Percentiles rank a stretch among this genome's conserved stretches.
These are phyloP conservation scores for Macrosteles quadrilineatus DNA, from an alignment of 1,140 invertebrate genomes.

Conservation along the genomic window DNA sequence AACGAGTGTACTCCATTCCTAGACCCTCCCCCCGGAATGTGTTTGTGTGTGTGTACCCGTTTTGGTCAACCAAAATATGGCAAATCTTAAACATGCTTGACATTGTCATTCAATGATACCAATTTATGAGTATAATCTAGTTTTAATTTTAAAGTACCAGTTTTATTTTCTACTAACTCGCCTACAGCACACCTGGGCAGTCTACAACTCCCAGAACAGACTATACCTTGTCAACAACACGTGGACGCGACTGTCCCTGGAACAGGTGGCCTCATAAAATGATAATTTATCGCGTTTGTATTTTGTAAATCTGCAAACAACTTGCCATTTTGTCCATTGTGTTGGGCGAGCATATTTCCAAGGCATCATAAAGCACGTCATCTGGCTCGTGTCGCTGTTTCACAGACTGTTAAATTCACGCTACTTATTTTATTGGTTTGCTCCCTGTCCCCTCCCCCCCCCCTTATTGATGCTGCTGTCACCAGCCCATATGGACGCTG, in stretches of 20 bases:
- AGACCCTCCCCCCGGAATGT: too few species aligned
- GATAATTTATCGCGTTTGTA: constrained; percentile 32
- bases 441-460: constrained; percentile 9
- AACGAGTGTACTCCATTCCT: too few species aligned
- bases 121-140: too few species aligned
- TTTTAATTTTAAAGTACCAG: too few species aligned
- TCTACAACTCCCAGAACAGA: neutral
- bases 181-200: too few species aligned
- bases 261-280: constrained; percentile 31
- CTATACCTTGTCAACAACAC: constrained; percentile 20
- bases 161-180: too few species aligned
- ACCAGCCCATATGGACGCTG: too few species aligned
- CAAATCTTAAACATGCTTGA: too few species aligned
- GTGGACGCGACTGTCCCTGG: constrained; percentile 10
- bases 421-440: constrained; percentile 27
- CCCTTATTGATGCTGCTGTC: neutral
- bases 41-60: too few species aligned
- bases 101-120: too few species aligned
- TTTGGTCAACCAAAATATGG: too few species aligned
- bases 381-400: neutral
- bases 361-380: constrained; percentile 25
- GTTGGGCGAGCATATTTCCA: constrained; percentile 23
- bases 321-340: constrained; percentile 32
- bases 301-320: constrained; percentile 32
- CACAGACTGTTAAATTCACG: constrained; percentile 22